Percentiles rank a stretch among this genome's conserved stretches.
Conservation (phyloP, 2,888 invertebrate species). For the Schrankia costaestrigalis region DNA sequence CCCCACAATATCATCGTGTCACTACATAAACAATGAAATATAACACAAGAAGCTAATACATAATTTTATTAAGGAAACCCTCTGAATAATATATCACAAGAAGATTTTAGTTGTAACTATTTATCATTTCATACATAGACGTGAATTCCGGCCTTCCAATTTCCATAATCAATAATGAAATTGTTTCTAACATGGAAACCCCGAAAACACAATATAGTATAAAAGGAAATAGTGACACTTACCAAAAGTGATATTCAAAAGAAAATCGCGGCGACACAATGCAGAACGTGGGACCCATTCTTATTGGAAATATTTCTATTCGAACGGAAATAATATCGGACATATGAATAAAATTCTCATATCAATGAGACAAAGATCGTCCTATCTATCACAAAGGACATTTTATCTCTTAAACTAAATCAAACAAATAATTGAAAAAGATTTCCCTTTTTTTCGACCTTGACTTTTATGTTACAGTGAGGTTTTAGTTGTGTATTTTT, state of each 20-base stretch:
- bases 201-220: constrained; percentile 18
- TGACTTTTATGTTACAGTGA: no score
- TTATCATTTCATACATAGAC: constrained; percentile 4
- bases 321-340: constrained; percentile 63
- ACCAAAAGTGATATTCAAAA: constrained; percentile 38
- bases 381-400: constrained; percentile 38
- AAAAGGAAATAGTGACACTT: constrained; percentile 27
- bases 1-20: no score
- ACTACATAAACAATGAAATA: no score
- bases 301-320: constrained; percentile 72
- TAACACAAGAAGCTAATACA: no score
- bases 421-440: constrained; percentile 52
- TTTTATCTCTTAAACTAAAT: constrained; percentile 36
- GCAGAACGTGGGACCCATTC: constrained; percentile 45
- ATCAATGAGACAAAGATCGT: constrained; percentile 48
- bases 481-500: no score
- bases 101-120: constrained; percentile 24
- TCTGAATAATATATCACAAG: no score
- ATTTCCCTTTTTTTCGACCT: no score
- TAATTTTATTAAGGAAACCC: no score
- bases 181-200: constrained; percentile 27
- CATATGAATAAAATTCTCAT: constrained; percentile 63
- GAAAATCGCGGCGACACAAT: constrained; percentile 44
- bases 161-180: constrained; percentile 26
- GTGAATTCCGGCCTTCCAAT: constrained; percentile 7